These are phyloP conservation scores for Colaptes auratus DNA, from an alignment of 2,113 vertebrate genomes.

Conservation along the genomic window DNA sequence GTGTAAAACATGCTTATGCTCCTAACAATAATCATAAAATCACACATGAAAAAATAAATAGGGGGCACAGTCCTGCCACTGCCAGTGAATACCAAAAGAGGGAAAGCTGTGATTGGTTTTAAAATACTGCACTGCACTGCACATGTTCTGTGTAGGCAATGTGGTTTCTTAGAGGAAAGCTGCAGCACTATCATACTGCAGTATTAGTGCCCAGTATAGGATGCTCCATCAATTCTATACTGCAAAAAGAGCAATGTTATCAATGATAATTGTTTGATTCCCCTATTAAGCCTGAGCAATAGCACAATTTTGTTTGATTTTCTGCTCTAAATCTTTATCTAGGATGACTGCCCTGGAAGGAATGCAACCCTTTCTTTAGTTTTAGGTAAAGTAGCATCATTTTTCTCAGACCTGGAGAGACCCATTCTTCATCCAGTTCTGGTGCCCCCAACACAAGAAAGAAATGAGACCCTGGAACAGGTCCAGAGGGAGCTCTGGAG, in stretches of 20 bases:
- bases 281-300: neutral
- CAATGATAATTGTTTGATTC: neutral
- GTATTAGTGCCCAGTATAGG: neutral
- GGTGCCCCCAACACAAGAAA: too few species aligned
- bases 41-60: neutral
- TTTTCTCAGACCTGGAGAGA: neutral
- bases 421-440: too few species aligned
- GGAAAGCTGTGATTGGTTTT: neutral
- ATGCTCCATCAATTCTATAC: neutral
- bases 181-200: neutral
- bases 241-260: neutral
- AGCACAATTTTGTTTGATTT: neutral
- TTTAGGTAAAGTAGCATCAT: neutral
- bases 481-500: too few species aligned
- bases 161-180: neutral
- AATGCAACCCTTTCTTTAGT: neutral
- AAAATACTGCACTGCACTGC: neutral
- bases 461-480: too few species aligned
- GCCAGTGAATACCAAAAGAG: neutral
- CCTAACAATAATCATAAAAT: neutral
- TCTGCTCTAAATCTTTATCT: neutral
- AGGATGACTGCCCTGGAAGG: neutral
- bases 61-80: neutral
- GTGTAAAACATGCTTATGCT: neutral
- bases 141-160: neutral